Evolutionary conservation across 1,140 invertebrate genomes (phyloP).

Genomic region (Venturia canescens): DNA sequence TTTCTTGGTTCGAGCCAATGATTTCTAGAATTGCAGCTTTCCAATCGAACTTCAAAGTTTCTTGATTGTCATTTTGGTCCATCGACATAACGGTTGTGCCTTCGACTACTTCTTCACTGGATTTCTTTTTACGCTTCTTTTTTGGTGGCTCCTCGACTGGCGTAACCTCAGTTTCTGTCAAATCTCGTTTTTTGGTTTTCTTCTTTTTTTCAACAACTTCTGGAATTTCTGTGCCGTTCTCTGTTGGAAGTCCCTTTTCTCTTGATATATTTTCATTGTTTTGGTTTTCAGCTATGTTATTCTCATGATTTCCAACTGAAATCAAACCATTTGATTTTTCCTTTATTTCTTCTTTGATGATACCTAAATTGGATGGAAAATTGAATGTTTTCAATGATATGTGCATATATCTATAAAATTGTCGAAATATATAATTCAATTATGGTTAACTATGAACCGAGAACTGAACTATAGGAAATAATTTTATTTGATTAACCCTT

Average conservation of each 20-base stretch:
- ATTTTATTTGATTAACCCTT: too few species aligned
- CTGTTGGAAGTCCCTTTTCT: conserved; percentile 58
- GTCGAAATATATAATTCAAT: too few species aligned
- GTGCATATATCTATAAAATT: too few species aligned
- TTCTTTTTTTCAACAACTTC: conserved; percentile 50
- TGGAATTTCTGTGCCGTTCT: conserved; percentile 44
- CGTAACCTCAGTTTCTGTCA: background rate
- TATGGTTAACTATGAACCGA: too few species aligned
- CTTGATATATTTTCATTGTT: conserved; percentile 71
- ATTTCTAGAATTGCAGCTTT: conserved; percentile 69
- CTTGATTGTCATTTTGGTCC: background rate
- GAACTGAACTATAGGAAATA: too few species aligned
- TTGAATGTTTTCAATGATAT: too few species aligned
- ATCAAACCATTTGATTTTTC: background rate
- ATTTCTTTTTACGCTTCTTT: conserved; percentile 47
- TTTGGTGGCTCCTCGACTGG: conserved; percentile 23
- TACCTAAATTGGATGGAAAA: background rate
- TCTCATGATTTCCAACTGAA: conserved; percentile 50
- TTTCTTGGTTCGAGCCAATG: conserved; percentile 67
- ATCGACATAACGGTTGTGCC: background rate
- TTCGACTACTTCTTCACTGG: background rate
- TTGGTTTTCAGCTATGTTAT: conserved; percentile 65
- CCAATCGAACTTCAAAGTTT: conserved; percentile 68
- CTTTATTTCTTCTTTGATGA: conserved; percentile 33
- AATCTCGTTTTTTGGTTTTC: conserved; percentile 50